phyloP scores from a whole-genome alignment of 2,113 vertebrate species.

The Odontophorus gujanensis region DNA sequence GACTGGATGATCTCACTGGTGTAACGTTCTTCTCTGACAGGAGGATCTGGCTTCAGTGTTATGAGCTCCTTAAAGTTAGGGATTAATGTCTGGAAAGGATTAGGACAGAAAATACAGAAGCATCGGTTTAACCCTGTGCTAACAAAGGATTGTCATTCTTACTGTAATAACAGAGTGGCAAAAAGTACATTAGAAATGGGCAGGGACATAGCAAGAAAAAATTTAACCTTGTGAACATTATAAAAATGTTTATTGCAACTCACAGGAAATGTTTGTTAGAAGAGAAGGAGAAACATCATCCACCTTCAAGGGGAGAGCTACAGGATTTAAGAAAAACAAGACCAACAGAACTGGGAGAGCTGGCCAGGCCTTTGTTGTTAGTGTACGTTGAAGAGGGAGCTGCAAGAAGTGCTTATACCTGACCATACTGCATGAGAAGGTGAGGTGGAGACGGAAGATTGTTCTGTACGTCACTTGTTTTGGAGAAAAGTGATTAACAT shows the following conservation, averaged over 20 bases:
- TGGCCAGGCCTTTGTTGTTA: background rate
- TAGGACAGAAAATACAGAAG: background rate
- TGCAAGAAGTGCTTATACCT: rapidly evolving
- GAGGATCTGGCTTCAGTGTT: background rate
- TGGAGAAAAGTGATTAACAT: background rate
- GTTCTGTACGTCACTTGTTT: background rate
- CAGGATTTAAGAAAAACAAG: background rate
- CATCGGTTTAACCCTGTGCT: background rate
- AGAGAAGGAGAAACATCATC: background rate
- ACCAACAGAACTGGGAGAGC: background rate
- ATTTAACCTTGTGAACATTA: background rate
- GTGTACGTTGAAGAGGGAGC: background rate
- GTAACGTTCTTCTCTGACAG: background rate
- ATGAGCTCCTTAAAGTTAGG: background rate
- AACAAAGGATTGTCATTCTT: background rate
- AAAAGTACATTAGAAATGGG: background rate
- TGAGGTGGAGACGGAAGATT: background rate
- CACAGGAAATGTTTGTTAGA: background rate
- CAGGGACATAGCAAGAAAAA: background rate
- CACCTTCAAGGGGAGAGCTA: background rate
- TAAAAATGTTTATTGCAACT: background rate
- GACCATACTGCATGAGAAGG: rapidly evolving
- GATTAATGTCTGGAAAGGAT: background rate
- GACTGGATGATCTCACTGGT: background rate
- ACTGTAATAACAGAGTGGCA: background rate